phyloP scores from a whole-genome alignment of 1,140 invertebrate genomes.

The Globodera rostochiensis region DNA sequence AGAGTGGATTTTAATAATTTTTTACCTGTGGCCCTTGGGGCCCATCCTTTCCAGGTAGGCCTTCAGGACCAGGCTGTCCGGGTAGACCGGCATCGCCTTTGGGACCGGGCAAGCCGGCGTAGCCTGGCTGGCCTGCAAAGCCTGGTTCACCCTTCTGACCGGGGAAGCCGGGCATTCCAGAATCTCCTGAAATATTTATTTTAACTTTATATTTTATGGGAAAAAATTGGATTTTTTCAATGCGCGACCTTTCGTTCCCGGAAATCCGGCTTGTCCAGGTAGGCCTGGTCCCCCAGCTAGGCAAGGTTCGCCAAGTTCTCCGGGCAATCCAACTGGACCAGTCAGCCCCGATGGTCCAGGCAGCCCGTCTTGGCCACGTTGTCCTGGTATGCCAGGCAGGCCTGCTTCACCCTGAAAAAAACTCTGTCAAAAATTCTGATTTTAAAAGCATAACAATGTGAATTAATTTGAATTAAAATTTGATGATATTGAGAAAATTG shows the following conservation, averaged over 20 bases:
- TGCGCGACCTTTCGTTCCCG: conserved; percentile 46
- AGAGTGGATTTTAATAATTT: neutral
- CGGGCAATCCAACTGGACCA: conserved; percentile 55
- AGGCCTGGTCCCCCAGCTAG: conserved; percentile 51
- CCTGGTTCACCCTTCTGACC: conserved; percentile 60
- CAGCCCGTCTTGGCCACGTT: conserved; percentile 51
- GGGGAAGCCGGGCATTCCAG: conserved; percentile 51
- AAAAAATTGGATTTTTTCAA: neutral
- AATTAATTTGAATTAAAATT: too few species aligned
- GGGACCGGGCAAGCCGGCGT: conserved; percentile 54
- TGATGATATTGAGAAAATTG: neutral
- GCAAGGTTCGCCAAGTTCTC: conserved; percentile 40
- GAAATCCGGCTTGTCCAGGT: conserved; percentile 57
- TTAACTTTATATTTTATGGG: conserved; percentile 37
- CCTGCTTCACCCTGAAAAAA: conserved; percentile 39
- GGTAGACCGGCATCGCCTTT: conserved; percentile 60
- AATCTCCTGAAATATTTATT: conserved; percentile 43
- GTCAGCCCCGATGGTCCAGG: conserved; percentile 55
- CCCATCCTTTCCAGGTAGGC: conserved; percentile 44
- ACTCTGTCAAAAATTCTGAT: too few species aligned
- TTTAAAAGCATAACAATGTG: too few species aligned
- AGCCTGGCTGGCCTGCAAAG: conserved; percentile 54
- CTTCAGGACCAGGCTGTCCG: conserved; percentile 59
- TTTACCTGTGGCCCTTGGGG: conserved; percentile 42
- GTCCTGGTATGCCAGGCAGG: conserved; percentile 50